Base-by-base conservation (phyloP, 2,888 invertebrate species). In the Calliphora vomitoria region DNA sequence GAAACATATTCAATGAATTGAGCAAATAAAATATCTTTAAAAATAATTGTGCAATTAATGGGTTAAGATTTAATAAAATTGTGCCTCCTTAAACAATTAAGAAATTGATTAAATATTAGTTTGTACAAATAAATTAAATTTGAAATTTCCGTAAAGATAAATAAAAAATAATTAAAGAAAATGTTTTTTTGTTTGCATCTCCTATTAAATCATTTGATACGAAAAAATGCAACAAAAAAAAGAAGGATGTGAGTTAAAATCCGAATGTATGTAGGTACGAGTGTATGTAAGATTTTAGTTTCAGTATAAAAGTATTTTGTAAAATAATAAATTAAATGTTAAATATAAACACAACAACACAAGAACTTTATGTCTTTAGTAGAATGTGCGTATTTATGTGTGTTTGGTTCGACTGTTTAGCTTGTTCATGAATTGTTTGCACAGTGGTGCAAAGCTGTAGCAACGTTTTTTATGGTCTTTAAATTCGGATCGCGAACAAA, bases 271-370 rank as follows among this genome's bases (percentile, higher is more conserved):
- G 11, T 44, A 11, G 8, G 8, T 44, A 44, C 1, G 2, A 10
- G 13, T 44, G 13, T 44, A 44, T 11, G 11, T 44, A 44, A 13
- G 44, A 4, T 44, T 47, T 68, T 69, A 72, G 69, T 50, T 69
- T 76, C 38, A 4, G 55, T 74, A 58, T 74, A 62, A 75, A 80
- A 74, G 18, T 68, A 75, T 68, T 71, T 76, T 76, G 69, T 41
- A 62, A 72, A 85, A 81, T 81, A 76, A 85, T 85, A 85, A 85
- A 85, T 85, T 85, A 85, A 81, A 81, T 71, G 64, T 81, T 76
- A 81, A 69, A 75, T 81, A 80, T 68, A 53, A 76, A 81, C 79
- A 79, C 79, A 79, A 66, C 74, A 60, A 60, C 74, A 79, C 72
- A 35, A 35, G 69, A 62, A 64, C 20, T 60, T 35, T 10, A 41